Evolutionary conservation across 2,888 invertebrate genomes (phyloP), one percentile per base, ranked within the genome.

Genomic region (Dasysyrphus albostriatus): DNA sequence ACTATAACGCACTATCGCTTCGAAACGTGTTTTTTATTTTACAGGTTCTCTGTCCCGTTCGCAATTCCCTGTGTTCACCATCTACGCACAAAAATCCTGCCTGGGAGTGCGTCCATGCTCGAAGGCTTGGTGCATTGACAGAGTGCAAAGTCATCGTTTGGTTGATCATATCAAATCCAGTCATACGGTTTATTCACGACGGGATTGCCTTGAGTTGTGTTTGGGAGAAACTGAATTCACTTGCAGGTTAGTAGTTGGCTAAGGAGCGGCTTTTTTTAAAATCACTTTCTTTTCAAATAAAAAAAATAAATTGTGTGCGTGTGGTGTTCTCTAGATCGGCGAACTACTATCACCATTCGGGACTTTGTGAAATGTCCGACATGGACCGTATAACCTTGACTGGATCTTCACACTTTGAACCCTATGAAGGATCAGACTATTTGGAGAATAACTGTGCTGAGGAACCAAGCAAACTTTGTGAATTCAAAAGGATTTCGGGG

Each of bases 81-180:
- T 98, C 93, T 98, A 98, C 95, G 98, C 98, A 89, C 98, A 98
- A 94, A 98, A 98, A 94, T 97, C 96, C 90, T 98, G 98, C 92
- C 94, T 98, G 91, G 97, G 97, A 83, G 96, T 97, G 90, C 95
- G 96, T 91, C 97, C 97, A 88, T 98, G 98, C 94, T 97, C 97
- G 91, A 94, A 97, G 89, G 97, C 98, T 84, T 98, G 98, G 98
- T 97, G 97, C 94, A 97, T 98, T 93, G 98, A 98, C 94, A 95
- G 98, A 90, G 98, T 98, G 88, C 97, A 97, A 93, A 97, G 97
- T 90, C 96, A 97, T 93, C 95, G 96, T 91, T 95, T 98, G 89
- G 95, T 95, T 91, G 97, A 97, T 88, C 95, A 96, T 92, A 95
- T 96, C 91, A 95, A 95, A 93, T 95, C 95, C 93, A 96, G 95